Percentiles rank a stretch among this genome's conserved stretches.
Evolutionary conservation across 2,888 invertebrate genomes (phyloP).

Genomic region (Phymatocera aterrima): DNA sequence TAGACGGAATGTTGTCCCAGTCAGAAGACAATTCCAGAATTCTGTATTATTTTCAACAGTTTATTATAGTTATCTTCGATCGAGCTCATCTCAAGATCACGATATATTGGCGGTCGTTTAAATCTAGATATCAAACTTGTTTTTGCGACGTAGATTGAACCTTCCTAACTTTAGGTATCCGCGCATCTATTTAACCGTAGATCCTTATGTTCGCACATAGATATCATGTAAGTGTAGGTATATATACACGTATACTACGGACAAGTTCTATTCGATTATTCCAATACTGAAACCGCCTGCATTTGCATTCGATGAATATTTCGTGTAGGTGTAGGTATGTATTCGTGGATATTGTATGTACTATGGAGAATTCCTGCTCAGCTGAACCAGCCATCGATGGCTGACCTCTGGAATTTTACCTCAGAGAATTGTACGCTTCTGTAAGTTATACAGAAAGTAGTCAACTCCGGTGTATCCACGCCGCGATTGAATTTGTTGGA

Average conservation of each 20-base stretch:
- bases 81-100: background rate
- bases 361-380: background rate
- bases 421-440: no score
- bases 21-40: no score
- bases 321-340: background rate
- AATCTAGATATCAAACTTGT: conserved; percentile 26
- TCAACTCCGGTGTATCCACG: no score
- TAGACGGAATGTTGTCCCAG: no score
- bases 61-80: background rate
- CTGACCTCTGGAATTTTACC: background rate
- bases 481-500: no score
- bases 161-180: conserved; percentile 12
- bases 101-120: conserved; percentile 3
- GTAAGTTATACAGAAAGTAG: no score
- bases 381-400: background rate
- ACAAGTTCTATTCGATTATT: background rate
- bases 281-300: background rate
- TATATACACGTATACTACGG: background rate
- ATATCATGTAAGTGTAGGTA: background rate
- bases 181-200: conserved; percentile 7
- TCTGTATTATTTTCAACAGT: background rate
- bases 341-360: background rate
- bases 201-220: background rate
- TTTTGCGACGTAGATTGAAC: conserved; percentile 1
- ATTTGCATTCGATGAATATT: background rate